These are phyloP conservation scores for Actinernus sp. DNA, from an alignment of 92 coral and sea anemone species.

Conservation along the genomic window DNA sequence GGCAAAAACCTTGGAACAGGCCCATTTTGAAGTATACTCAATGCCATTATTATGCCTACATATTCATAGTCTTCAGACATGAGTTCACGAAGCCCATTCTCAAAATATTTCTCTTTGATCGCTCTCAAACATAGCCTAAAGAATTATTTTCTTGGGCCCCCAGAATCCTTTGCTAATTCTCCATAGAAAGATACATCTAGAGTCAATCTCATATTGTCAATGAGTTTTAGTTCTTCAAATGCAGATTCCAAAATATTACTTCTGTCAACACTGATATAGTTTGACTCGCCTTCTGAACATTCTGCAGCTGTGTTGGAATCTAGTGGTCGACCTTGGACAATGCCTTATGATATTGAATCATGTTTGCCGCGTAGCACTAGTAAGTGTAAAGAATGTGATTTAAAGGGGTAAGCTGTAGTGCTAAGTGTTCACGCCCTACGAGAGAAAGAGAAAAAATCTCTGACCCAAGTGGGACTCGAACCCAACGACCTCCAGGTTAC, in stretches of 20 bases:
- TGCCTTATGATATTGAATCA: no score
- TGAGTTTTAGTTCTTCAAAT: conserved; percentile 30
- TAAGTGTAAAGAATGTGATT: no score
- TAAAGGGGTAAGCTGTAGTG: no score
- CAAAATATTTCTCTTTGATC: conserved; percentile 49
- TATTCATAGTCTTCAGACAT: conserved; percentile 54
- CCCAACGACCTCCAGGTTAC: no score
- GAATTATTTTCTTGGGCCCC: conserved; percentile 69
- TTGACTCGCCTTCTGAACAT: background rate
- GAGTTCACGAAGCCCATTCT: conserved; percentile 50
- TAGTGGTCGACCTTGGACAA: background rate
- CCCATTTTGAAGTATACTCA: conserved; percentile 76
- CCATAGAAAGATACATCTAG: conserved; percentile 67
- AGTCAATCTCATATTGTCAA: no score
- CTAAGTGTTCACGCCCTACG: no score
- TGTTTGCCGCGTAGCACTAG: no score
- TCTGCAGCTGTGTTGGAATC: background rate
- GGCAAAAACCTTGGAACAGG: conserved; percentile 58
- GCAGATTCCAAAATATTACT: conserved; percentile 2
- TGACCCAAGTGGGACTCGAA: no score
- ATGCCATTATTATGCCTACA: conserved; percentile 68
- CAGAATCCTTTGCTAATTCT: conserved; percentile 58
- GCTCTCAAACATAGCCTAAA: conserved; percentile 45
- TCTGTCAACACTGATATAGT: background rate
- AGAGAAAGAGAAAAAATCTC: no score